A percentile compares a stretch with the other conserved stretches of the same genome.
These are phyloP conservation scores for Drosophila eugracilis DNA, from an alignment of 1,140 invertebrate genomes.

Conservation along the genomic window DNA sequence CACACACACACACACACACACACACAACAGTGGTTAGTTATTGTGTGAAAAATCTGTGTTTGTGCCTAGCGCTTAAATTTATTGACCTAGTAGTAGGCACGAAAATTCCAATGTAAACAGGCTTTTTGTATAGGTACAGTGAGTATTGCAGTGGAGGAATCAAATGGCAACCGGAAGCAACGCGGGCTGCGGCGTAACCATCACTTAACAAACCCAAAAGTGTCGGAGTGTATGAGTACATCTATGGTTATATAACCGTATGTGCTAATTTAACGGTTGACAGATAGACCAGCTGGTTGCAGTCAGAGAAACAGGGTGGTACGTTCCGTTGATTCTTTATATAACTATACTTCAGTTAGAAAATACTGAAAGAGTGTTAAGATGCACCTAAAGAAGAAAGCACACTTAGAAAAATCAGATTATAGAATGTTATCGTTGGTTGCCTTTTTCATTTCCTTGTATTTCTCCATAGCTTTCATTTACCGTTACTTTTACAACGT, in stretches of 20 bases:
- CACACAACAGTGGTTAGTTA: too few species aligned
- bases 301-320: not conserved
- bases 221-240: conserved; percentile 7
- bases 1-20: too few species aligned
- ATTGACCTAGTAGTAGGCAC: conserved; percentile 70
- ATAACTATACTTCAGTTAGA: too few species aligned
- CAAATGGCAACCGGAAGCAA: conserved; percentile 48
- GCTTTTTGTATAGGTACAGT: too few species aligned
- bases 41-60: conserved; percentile 75
- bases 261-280: conserved; percentile 41
- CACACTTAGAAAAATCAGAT: too few species aligned
- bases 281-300: conserved; percentile 27
- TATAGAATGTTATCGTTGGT: too few species aligned
- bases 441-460: too few species aligned
- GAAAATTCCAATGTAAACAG: conserved; percentile 65
- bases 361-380: too few species aligned
- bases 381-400: too few species aligned
- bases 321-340: too few species aligned
- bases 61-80: conserved; percentile 59
- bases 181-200: conserved; percentile 17
- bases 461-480: too few species aligned
- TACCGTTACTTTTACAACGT: too few species aligned
- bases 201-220: conserved; percentile 35
- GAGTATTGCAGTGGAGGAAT: conserved; percentile 23
- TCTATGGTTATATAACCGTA: conserved; percentile 38